Base-by-base conservation (phyloP, 2,888 invertebrate species). In the Mesoligia furuncula region DNA sequence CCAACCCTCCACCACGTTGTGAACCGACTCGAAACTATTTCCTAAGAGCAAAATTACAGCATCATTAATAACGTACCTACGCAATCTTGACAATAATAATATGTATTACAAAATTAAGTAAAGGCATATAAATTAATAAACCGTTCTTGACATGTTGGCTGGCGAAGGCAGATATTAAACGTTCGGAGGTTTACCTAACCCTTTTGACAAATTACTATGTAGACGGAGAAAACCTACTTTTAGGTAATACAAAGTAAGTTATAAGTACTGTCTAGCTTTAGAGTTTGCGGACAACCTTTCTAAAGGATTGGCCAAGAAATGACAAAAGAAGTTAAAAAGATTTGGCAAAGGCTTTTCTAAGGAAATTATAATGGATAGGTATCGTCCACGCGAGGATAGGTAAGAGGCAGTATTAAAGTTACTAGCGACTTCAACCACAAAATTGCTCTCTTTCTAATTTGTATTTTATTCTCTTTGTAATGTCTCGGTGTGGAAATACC, bases 21-120 rank as follows among this genome's bases (percentile, higher is more conserved):
- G 24, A 67, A 65, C 42, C 17, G n/a, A 45, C 42, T 36, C n/a
- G 20, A 51, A 74, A 77, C 75, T 68, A 67, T 80, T 86, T 61
- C 65, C 36, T 42, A 78, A 83, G 17, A 78, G 27, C 68, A 64
- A 79, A 74, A 73, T 80, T 79, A 70, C 65, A 27, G 65, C 48
- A 61, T 54, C 71, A 83, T 86, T 72, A 80, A 86, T 83, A 77
- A 86, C 42, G 24, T 9, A 39, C 36, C 36, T 36, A 36, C 45
- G 62, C 65, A 87, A 77, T 85, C 64, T 57, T 62, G 39, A 70
- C 64, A 61, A 64, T 82, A 77, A 85, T 85, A 85, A 74, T 39
- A 66, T 79, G 70, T 80, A 83, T 80, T 85, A 76, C 77, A 77
- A 80, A 85, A 85, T 83, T 71, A 78, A 73, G 77, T 74, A 73